These are phyloP conservation scores for Lutraria lutraria DNA, from an alignment of 2,888 invertebrate genomes.

Conservation along the genomic window DNA sequence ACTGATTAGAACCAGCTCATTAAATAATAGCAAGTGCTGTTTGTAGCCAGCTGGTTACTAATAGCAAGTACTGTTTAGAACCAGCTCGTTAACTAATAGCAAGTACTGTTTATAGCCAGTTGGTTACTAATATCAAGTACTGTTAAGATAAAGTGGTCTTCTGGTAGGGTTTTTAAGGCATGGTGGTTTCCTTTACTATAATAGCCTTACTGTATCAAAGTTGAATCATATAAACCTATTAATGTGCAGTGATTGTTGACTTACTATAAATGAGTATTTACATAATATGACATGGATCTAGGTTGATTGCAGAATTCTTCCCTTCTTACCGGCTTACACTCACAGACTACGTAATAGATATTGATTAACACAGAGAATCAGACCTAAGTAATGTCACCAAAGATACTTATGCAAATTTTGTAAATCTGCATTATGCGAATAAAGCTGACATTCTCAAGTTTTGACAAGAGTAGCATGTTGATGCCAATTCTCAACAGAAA, in stretches of 20 bases:
- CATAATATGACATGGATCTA: background rate
- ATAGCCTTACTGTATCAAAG: too few species aligned
- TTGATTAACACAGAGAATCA: background rate
- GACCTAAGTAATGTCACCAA: background rate
- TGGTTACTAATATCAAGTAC: too few species aligned
- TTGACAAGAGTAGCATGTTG: background rate
- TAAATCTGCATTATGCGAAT: constrained; percentile 3
- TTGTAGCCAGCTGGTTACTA: too few species aligned
- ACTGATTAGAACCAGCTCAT: too few species aligned
- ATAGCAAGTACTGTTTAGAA: too few species aligned
- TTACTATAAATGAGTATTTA: background rate
- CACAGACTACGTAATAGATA: background rate
- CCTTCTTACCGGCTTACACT: background rate
- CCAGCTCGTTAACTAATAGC: too few species aligned
- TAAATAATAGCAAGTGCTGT: too few species aligned
- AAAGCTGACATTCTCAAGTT: constrained; percentile 17
- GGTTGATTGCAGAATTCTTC: background rate
- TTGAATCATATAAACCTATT: too few species aligned
- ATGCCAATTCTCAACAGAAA: background rate
- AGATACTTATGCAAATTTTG: constrained; percentile 15
- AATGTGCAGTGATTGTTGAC: background rate
- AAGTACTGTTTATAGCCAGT: too few species aligned
- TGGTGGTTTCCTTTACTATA: too few species aligned
- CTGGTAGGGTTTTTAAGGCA: too few species aligned
- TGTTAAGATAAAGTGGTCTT: too few species aligned